phyloP scores from a whole-genome alignment of 2,113 vertebrate genomes.

The Vulpes lagopus region DNA sequence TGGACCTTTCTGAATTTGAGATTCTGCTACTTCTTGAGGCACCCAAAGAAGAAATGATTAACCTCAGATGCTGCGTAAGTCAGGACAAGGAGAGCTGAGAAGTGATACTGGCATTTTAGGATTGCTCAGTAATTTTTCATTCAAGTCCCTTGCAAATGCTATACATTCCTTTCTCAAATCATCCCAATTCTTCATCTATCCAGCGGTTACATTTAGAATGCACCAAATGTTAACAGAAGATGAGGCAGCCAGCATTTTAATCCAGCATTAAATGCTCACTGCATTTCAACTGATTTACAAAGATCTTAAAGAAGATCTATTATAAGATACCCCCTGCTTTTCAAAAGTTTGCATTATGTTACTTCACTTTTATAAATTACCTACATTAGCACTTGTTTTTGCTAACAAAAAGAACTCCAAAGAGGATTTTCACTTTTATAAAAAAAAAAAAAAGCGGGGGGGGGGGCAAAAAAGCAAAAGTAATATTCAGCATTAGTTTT shows the following conservation, averaged over 20 bases:
- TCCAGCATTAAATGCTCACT: conserved; percentile 45
- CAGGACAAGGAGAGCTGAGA: background rate
- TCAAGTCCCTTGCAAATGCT: background rate
- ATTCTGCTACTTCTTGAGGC: background rate
- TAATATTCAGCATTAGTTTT: background rate
- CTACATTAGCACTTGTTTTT: background rate
- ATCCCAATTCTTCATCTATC: background rate
- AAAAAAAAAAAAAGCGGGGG: background rate
- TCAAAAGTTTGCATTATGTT: background rate
- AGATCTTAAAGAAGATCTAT: conserved; percentile 61
- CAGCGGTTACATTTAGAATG: background rate
- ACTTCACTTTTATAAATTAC: background rate
- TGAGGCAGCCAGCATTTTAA: conserved; percentile 57
- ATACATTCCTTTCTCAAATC: background rate
- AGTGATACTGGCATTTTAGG: background rate
- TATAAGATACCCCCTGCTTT: background rate
- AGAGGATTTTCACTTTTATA: background rate
- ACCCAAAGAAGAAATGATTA: background rate
- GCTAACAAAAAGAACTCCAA: background rate
- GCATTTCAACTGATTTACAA: conserved; percentile 61
- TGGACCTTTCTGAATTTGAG: background rate
- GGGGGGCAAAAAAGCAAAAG: background rate
- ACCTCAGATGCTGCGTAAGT: background rate
- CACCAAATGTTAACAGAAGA: conserved; percentile 65
- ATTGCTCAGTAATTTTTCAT: conserved; percentile 8